phyloP scores from a whole-genome alignment of 1,140 invertebrate genomes.

The Eupristina koningsbergeri region DNA sequence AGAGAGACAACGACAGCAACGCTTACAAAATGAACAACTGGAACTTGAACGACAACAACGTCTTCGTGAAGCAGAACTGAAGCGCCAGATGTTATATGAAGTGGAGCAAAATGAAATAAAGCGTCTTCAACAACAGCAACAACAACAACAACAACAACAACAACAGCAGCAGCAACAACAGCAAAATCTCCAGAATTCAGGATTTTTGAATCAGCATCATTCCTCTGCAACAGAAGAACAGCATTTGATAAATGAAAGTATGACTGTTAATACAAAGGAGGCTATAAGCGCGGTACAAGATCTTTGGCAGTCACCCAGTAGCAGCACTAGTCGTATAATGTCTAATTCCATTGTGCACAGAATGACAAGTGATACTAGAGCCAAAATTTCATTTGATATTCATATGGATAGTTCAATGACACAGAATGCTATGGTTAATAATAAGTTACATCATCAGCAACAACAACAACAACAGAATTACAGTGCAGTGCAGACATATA shows the following conservation, averaged over 20 bases:
- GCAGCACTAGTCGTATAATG: slow-evolving; percentile 52
- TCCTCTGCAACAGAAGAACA: slow-evolving; percentile 62
- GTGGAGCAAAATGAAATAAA: slow-evolving; percentile 59
- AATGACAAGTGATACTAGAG: slow-evolving; percentile 55
- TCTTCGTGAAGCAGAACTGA: slow-evolving; percentile 42
- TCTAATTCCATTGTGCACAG: slow-evolving; percentile 58
- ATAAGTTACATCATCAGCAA: slow-evolving; percentile 62
- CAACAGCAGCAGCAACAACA: slow-evolving; percentile 54
- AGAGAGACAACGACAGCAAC: slow-evolving; percentile 57
- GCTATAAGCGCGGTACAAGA: slow-evolving; percentile 69
- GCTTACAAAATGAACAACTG: slow-evolving; percentile 52
- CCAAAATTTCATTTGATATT: slow-evolving; percentile 74
- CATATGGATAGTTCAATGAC: slow-evolving; percentile 77
- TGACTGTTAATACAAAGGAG: slow-evolving; percentile 78
- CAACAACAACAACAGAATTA: slow-evolving; percentile 54
- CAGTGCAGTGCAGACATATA: slow-evolving; percentile 58
- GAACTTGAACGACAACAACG: slow-evolving; percentile 46
- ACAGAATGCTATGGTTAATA: slow-evolving; percentile 70
- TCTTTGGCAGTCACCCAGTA: slow-evolving; percentile 67
- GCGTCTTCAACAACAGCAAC: slow-evolving; percentile 56
- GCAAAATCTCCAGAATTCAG: slow-evolving; percentile 59
- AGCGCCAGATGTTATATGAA: slow-evolving; percentile 56
- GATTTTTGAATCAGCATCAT: slow-evolving; percentile 62
- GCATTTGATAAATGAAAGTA: slow-evolving; percentile 67
- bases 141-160: slow-evolving; percentile 53